Conservation (phyloP, 2,888 invertebrate genomes). For the Tetragonula carbonaria region DNA sequence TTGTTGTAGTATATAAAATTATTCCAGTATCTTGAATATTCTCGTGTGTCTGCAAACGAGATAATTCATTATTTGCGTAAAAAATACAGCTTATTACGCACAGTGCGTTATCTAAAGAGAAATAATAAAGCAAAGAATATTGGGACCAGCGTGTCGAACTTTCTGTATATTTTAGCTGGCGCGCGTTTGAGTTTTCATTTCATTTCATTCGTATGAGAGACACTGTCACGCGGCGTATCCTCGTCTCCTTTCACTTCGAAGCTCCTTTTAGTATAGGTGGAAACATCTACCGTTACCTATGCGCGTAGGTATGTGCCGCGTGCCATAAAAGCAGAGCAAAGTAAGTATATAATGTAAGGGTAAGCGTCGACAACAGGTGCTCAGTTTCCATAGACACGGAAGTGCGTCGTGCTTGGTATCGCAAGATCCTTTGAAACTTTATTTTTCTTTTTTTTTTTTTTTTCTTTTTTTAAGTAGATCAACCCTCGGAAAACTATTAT, state of each 20-base stretch:
- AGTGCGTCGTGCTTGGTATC: too few species aligned
- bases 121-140: neutral
- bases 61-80: neutral
- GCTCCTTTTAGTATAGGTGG: slow-evolving; percentile 68
- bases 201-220: slow-evolving; percentile 51
- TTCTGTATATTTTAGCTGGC: neutral
- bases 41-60: too few species aligned
- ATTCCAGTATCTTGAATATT: too few species aligned
- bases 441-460: too few species aligned
- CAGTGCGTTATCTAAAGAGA: neutral
- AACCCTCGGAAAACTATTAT: slow-evolving; percentile 4
- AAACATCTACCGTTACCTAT: slow-evolving; percentile 67
- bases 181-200: slow-evolving; percentile 9
- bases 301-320: slow-evolving; percentile 60
- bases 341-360: slow-evolving; percentile 65
- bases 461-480: slow-evolving; percentile 42
- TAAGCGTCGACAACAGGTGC: slow-evolving; percentile 65
- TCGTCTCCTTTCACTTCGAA: slow-evolving; percentile 67
- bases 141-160: neutral
- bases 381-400: slow-evolving; percentile 54
- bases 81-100: neutral
- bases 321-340: slow-evolving; percentile 66
- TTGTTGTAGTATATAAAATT: too few species aligned
- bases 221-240: slow-evolving; percentile 59
- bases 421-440: neutral